Evolutionary conservation across 2,113 vertebrate genomes (phyloP), one percentile per base, ranked within the genome.

Genomic region (Rhinolophus sinicus): DNA sequence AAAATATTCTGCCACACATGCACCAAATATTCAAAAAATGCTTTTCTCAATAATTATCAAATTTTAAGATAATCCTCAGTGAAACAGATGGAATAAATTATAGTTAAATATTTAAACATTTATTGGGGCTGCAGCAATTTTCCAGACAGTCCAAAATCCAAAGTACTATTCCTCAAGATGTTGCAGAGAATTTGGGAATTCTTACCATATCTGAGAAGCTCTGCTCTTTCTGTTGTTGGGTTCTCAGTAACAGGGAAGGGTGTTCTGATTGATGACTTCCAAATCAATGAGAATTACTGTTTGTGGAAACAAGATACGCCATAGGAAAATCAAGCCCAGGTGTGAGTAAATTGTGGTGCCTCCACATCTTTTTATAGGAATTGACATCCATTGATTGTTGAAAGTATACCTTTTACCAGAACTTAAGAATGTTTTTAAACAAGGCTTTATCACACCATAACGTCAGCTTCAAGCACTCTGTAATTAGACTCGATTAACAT

Each of bases 401-500:
- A 76, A 96, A 93, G 44, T 84, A 62, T 44, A 72, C 38, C 33
- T 90, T 93, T 78, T 78, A 95, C 80, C 38, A 77, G 35, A 97
- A 94, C 19, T 70, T 80, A 78, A 69, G 62, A 76, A 82, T 94
- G 35, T 80, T 97, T 93, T 88, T 83, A 95, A 97, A 93, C 44
- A 72, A 96, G 52, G 4, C 35, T 95, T 84, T 69, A 28, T 88
- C 56, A 88, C 10, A 95, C 52, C 26, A 4, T 94, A 76, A 73
- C 52, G 50, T 91, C 67, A 88, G 58, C 52, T 77, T 65, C 64
- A 65, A 38, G 70, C 58, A 87, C 83, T 96, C 87, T 78, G 8
- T 91, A 94, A 94, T 97, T 91, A 89, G 38, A 64, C 80, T 78
- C 83, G 87, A 65, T 96, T 70, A 92, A 30, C 35, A 90, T 89